Base-by-base conservation (phyloP, 1,140 invertebrate genomes). In the Drosophila leontia region DNA sequence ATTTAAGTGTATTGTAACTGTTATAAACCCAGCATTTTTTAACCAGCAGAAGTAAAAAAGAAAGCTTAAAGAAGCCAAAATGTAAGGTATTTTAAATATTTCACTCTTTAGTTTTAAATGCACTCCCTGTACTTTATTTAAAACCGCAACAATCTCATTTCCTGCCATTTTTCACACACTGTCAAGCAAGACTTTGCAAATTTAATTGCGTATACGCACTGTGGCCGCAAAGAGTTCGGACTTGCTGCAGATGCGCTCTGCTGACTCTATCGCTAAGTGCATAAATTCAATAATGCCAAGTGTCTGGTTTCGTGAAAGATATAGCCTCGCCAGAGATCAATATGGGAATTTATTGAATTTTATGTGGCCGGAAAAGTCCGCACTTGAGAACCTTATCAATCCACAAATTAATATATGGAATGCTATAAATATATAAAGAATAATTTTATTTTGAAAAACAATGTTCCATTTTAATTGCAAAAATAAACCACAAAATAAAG, bases 201-300 rank as follows among this genome's bases (percentile, higher is more conserved):
- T 84, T 75, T 78, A 87, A 87, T 87, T 87, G 84, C 77, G 84
- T 88, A 88, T 84, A 88, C 84, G 84, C 77, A 78, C 58, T 44
- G 85, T 80, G 74, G 77, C 58, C 84, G 42, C 51, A 70, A 35
- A 59, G 44, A 78, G 58, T 23, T 50, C 23, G 3, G 23, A 37
- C 44, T 50, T 50, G 23, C 48, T 37, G 72, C 62, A 50, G 60
- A 26, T 41, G 41, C 51, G 39, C 51, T 56, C 53, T 75, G 72
- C 53, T 69, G 72, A 71, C 84, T 78, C 72, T 87, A 83, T 83
- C 84, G 72, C 77, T 88, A 75, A 88, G 84, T 83, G 84, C 84
- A 88, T 87, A 87, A 87, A 87, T 87, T 87, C 58, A 29, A 29
- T 29, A 29, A 6, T 29, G 6, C 26, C 26, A 88, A 50, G 44